Conservation (phyloP, 2,113 vertebrate genomes). For the Panthera leo region DNA sequence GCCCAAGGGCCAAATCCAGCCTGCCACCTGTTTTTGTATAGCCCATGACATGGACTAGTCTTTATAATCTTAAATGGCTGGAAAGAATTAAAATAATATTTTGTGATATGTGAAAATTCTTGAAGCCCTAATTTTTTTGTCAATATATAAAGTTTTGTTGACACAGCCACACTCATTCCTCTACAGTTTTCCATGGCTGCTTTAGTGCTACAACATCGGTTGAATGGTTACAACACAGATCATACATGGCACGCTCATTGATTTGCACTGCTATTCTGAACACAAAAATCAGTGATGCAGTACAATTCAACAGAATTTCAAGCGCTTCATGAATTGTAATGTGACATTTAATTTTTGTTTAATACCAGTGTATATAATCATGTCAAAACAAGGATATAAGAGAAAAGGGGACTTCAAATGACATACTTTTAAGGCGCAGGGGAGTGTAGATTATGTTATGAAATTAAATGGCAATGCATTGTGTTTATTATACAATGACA, state of each 20-base stretch:
- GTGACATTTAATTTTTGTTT: conserved; percentile 38
- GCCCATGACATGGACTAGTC: neutral
- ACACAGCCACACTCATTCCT: neutral
- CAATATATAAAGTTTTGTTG: neutral
- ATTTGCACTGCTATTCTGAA: neutral
- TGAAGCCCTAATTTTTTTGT: neutral
- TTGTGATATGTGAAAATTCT: neutral
- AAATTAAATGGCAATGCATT: conserved; percentile 6
- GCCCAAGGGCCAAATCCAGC: neutral
- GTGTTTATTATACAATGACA: neutral
- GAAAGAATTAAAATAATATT: neutral
- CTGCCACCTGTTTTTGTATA: neutral
- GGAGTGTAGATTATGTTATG: neutral
- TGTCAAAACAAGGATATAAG: neutral
- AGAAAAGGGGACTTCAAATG: neutral
- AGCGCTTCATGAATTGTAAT: neutral
- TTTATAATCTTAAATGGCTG: neutral
- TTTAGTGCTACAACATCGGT: neutral
- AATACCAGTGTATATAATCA: neutral
- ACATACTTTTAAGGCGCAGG: neutral
- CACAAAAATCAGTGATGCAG: neutral
- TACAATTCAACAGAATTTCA: neutral
- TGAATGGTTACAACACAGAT: neutral
- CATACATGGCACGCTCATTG: neutral
- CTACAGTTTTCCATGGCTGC: neutral